These are phyloP conservation scores for Solenopsis invicta DNA, from an alignment of 1,140 invertebrate species.

Conservation along the genomic window DNA sequence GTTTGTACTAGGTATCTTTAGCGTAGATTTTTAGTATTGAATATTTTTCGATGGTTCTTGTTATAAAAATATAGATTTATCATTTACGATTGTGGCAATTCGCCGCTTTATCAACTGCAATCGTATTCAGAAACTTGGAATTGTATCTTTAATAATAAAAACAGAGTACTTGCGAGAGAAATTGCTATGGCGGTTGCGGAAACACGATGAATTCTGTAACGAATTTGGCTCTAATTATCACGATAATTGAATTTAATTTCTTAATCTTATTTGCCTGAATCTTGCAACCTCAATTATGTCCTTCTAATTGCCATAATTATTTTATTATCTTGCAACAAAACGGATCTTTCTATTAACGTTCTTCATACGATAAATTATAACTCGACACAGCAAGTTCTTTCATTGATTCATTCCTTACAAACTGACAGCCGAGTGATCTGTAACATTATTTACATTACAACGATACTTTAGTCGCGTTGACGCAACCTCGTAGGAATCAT, in stretches of 20 bases:
- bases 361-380: neutral
- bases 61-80: constrained; percentile 4
- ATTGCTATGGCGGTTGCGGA: neutral
- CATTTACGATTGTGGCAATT: neutral
- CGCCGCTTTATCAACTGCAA: neutral
- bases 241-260: constrained; percentile 9
- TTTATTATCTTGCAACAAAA: neutral
- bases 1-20: neutral
- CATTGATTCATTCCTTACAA: neutral
- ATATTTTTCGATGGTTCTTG: neutral
- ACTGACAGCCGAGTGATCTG: constrained; percentile 19
- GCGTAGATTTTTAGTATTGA: neutral
- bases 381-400: constrained; percentile 12
- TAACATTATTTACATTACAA: constrained; percentile 47
- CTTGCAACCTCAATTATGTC: neutral
- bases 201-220: neutral
- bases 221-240: neutral
- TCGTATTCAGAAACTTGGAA: neutral
- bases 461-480: constrained; percentile 27
- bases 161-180: neutral
- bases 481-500: constrained; percentile 37
- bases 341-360: neutral
- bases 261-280: constrained; percentile 33
- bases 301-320: neutral
- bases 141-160: constrained; percentile 21